Evolutionary conservation across 2,113 vertebrate species (phyloP).

Genomic region (Oreotrochilus melanogaster): DNA sequence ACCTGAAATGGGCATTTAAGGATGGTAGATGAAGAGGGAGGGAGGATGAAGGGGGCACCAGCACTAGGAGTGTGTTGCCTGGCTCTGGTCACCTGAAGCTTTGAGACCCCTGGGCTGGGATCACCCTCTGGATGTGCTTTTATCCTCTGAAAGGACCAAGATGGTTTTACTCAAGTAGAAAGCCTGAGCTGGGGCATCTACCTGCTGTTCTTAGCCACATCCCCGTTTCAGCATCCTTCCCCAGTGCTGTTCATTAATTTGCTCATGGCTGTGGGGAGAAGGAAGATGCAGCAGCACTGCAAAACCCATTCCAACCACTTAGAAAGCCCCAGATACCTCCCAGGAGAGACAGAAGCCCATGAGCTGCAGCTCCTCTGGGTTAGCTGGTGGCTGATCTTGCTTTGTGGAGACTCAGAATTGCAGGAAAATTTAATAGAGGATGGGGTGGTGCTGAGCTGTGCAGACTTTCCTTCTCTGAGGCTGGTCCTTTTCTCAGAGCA

Average conservation of each 20-base stretch:
- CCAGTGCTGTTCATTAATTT: no score
- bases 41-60: neutral
- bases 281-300: neutral
- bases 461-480: neutral
- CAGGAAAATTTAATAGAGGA: neutral
- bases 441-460: neutral
- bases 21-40: neutral
- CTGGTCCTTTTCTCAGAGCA: neutral
- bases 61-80: neutral
- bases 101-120: neutral
- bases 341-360: neutral
- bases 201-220: neutral
- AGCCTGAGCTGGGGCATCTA: neutral
- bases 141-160: neutral
- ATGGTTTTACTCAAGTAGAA: neutral
- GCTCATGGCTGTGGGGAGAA: neutral
- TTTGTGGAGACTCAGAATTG: accelerated
- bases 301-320: neutral
- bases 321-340: neutral
- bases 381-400: neutral
- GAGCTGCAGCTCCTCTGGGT: neutral
- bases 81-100: neutral
- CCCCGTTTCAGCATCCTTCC: neutral
- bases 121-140: neutral
- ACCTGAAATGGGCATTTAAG: neutral